A percentile compares a stretch with the other conserved stretches of the same genome.
Evolutionary conservation across 1,140 invertebrate species (phyloP).

Genomic region (Anthonomus grandis): DNA sequence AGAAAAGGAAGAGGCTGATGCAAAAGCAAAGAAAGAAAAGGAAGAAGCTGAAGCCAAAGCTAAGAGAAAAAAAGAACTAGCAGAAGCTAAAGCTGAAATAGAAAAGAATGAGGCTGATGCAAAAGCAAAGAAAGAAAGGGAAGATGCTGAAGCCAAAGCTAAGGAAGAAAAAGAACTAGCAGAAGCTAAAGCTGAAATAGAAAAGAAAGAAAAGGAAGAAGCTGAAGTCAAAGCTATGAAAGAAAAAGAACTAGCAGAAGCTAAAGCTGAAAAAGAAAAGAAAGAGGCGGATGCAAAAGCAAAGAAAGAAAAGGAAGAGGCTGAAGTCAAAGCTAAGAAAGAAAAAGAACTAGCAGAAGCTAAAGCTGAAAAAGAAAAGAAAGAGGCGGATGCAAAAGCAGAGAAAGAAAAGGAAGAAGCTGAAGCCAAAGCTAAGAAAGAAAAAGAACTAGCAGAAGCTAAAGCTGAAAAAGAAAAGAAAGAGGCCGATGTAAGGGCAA

Average conservation of each 20-base stretch:
- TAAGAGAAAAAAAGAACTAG: constrained; percentile 26
- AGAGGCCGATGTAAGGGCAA: constrained; percentile 23
- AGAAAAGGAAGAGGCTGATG: constrained; percentile 31
- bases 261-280: constrained; percentile 32
- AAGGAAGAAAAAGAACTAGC: constrained; percentile 9
- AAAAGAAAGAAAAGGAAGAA: constrained; percentile 11
- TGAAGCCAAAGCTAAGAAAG: constrained; percentile 23
- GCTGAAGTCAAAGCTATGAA: constrained; percentile 4
- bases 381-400: constrained; percentile 28
- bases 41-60: constrained; percentile 26
- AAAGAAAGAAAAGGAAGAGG: constrained; percentile 30
- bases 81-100: constrained; percentile 21
- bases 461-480: background rate
- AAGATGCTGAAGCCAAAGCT: constrained; percentile 1
- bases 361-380: constrained; percentile 11
- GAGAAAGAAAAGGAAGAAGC: constrained; percentile 34
- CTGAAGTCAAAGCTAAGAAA: constrained; percentile 24
- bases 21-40: constrained; percentile 24
- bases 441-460: constrained; percentile 28
- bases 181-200: constrained; percentile 8
- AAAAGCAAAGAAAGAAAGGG: background rate
- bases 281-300: constrained; percentile 29
- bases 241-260: constrained; percentile 23
- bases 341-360: constrained; percentile 28
- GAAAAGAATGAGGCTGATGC: constrained; percentile 12